Evolutionary conservation across 2,113 vertebrate species (phyloP).

Genomic region (Engraulis encrasicolus): DNA sequence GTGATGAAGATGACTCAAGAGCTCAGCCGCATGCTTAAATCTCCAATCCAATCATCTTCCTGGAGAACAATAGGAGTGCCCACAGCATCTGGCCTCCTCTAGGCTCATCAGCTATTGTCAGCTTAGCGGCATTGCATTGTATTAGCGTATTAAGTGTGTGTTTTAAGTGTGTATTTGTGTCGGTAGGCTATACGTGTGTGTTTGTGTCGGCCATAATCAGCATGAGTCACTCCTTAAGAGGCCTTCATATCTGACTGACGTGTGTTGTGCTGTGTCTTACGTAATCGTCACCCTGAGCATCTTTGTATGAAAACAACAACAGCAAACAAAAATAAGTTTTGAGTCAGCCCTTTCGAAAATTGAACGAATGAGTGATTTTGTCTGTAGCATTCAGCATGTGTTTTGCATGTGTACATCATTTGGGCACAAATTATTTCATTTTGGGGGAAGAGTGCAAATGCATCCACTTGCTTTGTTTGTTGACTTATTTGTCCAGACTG

Average conservation of each 20-base stretch:
- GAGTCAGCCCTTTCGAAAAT: too few species aligned
- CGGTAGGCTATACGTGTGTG: too few species aligned
- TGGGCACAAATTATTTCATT: not conserved
- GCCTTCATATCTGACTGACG: conserved; percentile 54
- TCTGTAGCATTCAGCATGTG: not conserved
- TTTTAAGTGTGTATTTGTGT: conserved; percentile 8
- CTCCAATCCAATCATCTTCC: conserved; percentile 29
- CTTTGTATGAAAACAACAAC: not conserved
- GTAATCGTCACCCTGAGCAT: not conserved
- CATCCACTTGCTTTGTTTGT: not conserved
- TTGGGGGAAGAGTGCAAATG: not conserved
- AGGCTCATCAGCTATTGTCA: conserved; percentile 49
- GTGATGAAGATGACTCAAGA: not conserved
- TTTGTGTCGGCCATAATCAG: conserved; percentile 31
- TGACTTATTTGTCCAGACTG: not conserved
- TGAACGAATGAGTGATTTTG: not conserved
- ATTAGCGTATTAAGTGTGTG: too few species aligned
- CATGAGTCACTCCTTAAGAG: conserved; percentile 42
- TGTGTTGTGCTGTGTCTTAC: conserved; percentile 24
- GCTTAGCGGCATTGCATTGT: conserved; percentile 50
- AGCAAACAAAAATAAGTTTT: conserved; percentile 16
- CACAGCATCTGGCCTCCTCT: conserved; percentile 8
- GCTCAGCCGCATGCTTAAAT: conserved; percentile 58
- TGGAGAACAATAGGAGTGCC: conserved; percentile 41
- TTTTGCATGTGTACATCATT: not conserved